phyloP scores from a whole-genome alignment of 2,888 invertebrate genomes.

The Drosophila lacicola region DNA sequence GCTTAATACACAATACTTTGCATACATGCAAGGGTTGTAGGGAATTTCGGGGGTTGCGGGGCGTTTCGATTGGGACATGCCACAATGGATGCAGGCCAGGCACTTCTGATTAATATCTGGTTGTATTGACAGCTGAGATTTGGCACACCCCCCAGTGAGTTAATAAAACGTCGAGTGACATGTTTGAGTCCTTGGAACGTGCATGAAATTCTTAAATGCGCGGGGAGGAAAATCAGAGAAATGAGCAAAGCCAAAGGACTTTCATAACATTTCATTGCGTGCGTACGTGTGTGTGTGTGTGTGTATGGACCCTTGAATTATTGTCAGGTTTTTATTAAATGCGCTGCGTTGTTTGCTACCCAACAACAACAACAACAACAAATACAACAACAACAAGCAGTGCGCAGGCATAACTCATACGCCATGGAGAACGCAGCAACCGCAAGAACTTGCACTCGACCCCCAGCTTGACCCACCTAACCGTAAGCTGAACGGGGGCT shows the following conservation, averaged over 20 bases:
- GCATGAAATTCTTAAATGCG: conserved; percentile 52
- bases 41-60: not conserved
- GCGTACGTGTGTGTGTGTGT: not conserved
- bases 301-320: conserved; percentile 50
- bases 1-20: conserved; percentile 61
- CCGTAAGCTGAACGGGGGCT: conserved; percentile 5
- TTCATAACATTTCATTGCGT: conserved; percentile 28
- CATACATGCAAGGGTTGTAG: conserved; percentile 37
- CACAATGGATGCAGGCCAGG: conserved; percentile 47
- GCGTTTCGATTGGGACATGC: conserved; percentile 28
- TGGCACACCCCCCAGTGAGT: conserved; percentile 54
- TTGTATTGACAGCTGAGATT: conserved; percentile 78
- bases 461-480: conserved; percentile 39
- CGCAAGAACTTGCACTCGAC: conserved; percentile 44
- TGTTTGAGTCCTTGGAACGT: conserved; percentile 68
- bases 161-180: conserved; percentile 77
- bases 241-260: conserved; percentile 33
- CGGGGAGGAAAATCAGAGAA: conserved; percentile 24
- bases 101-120: conserved; percentile 74
- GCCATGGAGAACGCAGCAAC: conserved; percentile 51
- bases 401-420: conserved; percentile 65
- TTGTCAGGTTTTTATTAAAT: conserved; percentile 67
- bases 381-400: conserved; percentile 5
- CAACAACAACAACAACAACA: conserved; percentile 1
- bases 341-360: conserved; percentile 27